Conservation (phyloP, 2,113 vertebrate genomes). For the Gambusia affinis region DNA sequence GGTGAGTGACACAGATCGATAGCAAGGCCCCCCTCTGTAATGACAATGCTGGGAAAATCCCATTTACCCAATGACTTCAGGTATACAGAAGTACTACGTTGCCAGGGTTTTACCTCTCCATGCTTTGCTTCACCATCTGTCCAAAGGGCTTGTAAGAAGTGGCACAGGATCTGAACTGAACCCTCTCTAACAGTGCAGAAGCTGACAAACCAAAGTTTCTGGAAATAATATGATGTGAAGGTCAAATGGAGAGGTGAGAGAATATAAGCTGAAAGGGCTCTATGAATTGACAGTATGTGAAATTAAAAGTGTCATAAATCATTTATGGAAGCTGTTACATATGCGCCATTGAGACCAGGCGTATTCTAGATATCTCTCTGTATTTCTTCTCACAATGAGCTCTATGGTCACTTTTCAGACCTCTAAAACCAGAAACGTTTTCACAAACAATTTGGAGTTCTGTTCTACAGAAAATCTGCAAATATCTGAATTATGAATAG, state of each 20-base stretch:
- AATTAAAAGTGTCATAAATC: not conserved
- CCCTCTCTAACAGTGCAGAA: constrained; percentile 10
- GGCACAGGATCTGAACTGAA: constrained; percentile 43
- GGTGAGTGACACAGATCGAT: constrained; percentile 66
- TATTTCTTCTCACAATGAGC: not conserved
- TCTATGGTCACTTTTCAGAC: not conserved
- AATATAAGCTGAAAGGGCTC: constrained; percentile 16
- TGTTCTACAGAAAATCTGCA: not conserved
- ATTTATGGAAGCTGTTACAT: not conserved
- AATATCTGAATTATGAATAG: too few relatives aligned
- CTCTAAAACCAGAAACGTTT: not conserved
- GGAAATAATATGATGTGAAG: constrained; percentile 3
- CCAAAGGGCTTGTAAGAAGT: constrained; percentile 20
- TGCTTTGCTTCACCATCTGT: constrained; percentile 19
- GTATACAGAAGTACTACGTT: constrained; percentile 43
- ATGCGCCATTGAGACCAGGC: not conserved
- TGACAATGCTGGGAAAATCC: constrained; percentile 52
- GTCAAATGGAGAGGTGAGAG: constrained; percentile 11
- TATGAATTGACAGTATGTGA: constrained; percentile 13
- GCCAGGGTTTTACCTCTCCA: constrained; percentile 39
- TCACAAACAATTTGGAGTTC: too few relatives aligned
- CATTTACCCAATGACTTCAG: constrained; percentile 61
- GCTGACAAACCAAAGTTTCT: constrained; percentile 37
- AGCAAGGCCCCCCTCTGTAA: constrained; percentile 36
- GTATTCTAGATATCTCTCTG: not conserved